Base-by-base conservation (phyloP, 2,888 invertebrate species). In the Nysson spinosus region DNA sequence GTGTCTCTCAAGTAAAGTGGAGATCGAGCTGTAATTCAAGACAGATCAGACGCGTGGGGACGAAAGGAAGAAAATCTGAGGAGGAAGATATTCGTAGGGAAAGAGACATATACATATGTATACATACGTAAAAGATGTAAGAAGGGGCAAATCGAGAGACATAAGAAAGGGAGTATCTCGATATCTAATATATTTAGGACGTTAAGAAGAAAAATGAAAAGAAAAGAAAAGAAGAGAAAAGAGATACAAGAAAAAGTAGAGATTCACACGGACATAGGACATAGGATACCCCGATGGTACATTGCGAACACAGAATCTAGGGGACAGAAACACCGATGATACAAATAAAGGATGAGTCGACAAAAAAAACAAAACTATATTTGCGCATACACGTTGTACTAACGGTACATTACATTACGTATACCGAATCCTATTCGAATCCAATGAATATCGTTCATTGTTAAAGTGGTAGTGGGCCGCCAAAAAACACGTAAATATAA, bases 381-480 rank as follows among this genome's bases (percentile, higher is more conserved):
- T 50, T 71, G 51, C 57, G 67, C 40, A 63, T 55, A 43, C 39
- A 54, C 55, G 55, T 47, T 72, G 67, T 76, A 76, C 60, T 63
- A 65, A 72, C 69, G 54, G 67, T 65, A 76, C 69, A 63, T 60
- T 70, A 66, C 55, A 66, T 62, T 69, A 72, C 54, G 61, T 72
- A 65, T 74, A 76, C 68, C 69, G 69, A 77, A 65, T 72, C 63
- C 56, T 78, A 74, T 66, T 69, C 67, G 62, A 51, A 64, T 69
- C n/a, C 69, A 77, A 72, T 68, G 77, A 65, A 72, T 74, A 68
- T 52, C 39, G 62, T 75, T 78, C 72, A 71, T 79, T 75, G 77
- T 73, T 77, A 77, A 79, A 64, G 57, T 69, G 75, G 78, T 77
- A 77, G 75, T 63, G 69, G 72, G 69, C 63, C 68, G 78, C 68